Evolutionary conservation across 2,113 vertebrate genomes (phyloP).

Genomic region (Cochlearius cochlearius): DNA sequence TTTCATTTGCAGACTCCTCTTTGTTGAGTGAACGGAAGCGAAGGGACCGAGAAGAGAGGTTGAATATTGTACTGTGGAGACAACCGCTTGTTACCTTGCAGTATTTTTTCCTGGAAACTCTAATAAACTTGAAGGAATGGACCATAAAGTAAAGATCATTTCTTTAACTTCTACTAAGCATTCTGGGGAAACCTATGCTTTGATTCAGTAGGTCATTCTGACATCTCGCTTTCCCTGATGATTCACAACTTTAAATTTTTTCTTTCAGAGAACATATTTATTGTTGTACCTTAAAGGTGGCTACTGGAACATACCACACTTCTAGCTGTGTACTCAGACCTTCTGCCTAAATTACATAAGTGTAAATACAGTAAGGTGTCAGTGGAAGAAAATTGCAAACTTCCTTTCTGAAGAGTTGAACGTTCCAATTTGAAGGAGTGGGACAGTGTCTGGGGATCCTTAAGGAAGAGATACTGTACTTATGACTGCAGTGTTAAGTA

Average conservation of each 20-base stretch:
- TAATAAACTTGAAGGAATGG: slow-evolving; percentile 92
- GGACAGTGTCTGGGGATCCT: not conserved
- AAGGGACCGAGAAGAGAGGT: slow-evolving; percentile 87
- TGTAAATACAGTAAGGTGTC: not conserved
- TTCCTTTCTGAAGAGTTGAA: not conserved
- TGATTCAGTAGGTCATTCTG: slow-evolving; percentile 59
- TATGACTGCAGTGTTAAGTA: not conserved
- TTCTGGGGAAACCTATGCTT: slow-evolving; percentile 54
- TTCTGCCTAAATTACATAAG: not conserved
- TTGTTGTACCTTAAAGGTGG: not conserved
- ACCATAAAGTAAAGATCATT: slow-evolving; percentile 87
- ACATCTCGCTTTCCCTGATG: slow-evolving; percentile 8
- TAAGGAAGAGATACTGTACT: not conserved
- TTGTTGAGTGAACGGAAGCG: slow-evolving; percentile 81
- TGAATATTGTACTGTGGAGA: slow-evolving; percentile 91
- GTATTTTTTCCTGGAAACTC: slow-evolving; percentile 91
- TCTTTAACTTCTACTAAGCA: slow-evolving; percentile 43
- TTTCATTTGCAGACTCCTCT: slow-evolving; percentile 76
- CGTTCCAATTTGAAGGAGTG: not conserved
- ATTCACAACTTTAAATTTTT: not conserved
- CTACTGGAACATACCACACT: not conserved
- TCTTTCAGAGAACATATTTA: not conserved
- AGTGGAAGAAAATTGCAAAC: not conserved
- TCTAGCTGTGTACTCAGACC: not conserved
- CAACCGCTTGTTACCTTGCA: slow-evolving; percentile 88